A percentile compares a stretch with the other conserved stretches of the same genome.
Evolutionary conservation across 1,140 invertebrate species (phyloP).

Genomic region (Diprion similis): DNA sequence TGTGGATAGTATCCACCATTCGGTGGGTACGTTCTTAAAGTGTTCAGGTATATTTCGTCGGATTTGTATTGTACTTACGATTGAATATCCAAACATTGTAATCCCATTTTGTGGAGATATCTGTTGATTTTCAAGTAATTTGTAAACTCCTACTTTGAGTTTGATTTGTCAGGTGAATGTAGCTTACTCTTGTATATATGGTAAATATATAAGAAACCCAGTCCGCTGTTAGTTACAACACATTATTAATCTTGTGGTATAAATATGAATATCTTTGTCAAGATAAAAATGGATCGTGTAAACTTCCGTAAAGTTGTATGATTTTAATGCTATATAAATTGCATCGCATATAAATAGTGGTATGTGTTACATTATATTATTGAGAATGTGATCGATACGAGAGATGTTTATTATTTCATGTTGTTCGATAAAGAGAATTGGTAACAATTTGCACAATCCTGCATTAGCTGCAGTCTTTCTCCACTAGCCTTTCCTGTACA

Average conservation of each 20-base stretch:
- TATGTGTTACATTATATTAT: neutral
- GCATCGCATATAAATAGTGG: neutral
- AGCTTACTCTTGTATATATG: neutral
- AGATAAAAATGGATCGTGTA: neutral
- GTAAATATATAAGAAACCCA: neutral
- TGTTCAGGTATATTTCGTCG: neutral
- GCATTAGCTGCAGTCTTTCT: constrained; percentile 3
- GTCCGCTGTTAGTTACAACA: neutral
- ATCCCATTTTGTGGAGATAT: neutral
- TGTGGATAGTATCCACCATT: no score
- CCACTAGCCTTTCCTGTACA: constrained; percentile 11
- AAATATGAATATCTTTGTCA: neutral
- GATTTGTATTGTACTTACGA: neutral
- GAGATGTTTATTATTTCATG: constrained; percentile 4
- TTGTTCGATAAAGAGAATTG: constrained; percentile 10
- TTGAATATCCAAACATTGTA: neutral
- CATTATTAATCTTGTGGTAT: neutral
- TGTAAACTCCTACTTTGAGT: no score
- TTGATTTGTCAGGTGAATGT: no score
- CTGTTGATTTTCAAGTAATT: no score
- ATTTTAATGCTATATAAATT: neutral
- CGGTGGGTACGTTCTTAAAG: no score
- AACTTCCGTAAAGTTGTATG: neutral
- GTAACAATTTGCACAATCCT: constrained; percentile 16
- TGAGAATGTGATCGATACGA: neutral